A percentile compares a stretch with the other conserved stretches of the same genome.
Evolutionary conservation across 2,797 vertebrate genomes (phyloP).

Genomic region (Coracias cyanogaster): DNA sequence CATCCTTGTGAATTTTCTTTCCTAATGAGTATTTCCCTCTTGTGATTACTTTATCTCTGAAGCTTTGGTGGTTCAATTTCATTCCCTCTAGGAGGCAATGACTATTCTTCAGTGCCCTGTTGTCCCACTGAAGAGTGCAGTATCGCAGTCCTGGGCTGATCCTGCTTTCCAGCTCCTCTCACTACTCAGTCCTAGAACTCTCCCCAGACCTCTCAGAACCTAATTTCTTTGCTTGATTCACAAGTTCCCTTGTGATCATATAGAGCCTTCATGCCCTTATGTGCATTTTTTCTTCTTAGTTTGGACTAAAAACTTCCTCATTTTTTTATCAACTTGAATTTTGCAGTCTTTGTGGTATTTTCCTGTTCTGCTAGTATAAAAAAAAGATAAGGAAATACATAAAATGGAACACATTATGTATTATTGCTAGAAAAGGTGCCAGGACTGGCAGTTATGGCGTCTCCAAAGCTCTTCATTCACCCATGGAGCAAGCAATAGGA

Average conservation of each 20-base stretch:
- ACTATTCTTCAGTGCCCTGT: neutral
- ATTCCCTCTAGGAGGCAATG: neutral
- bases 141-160: neutral
- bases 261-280: neutral
- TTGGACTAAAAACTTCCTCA: neutral
- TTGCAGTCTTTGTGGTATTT: neutral
- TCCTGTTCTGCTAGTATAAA: neutral
- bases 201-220: neutral
- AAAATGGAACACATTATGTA: neutral
- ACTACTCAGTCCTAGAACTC: neutral
- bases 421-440: neutral
- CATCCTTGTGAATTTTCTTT: neutral
- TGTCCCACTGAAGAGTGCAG: conserved; percentile 1
- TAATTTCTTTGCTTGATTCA: neutral
- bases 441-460: neutral
- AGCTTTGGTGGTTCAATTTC: neutral
- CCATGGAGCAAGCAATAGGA: neutral
- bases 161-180: neutral
- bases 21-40: neutral
- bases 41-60: neutral
- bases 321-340: neutral
- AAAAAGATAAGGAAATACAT: neutral
- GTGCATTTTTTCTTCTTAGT: neutral
- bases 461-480: neutral
- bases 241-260: neutral